Evolutionary conservation across 92 coral and sea anemone species (phyloP), one percentile per base, ranked within the genome.

Genomic region (Virgularia gustaviana): DNA sequence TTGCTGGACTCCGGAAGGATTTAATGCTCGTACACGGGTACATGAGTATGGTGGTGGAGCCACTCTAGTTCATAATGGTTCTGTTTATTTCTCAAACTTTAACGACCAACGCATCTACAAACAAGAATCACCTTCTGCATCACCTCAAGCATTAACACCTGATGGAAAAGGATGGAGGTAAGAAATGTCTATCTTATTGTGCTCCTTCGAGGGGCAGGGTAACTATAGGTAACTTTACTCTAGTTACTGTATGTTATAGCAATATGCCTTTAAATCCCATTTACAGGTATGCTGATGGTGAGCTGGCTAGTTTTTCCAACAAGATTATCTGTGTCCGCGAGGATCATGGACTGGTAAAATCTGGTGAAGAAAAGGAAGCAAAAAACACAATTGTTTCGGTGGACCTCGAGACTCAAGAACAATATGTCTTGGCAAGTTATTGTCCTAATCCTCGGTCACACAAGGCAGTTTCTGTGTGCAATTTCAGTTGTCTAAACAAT

Each of bases 31-130:
- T 10, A 89, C 99, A 2, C 81, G 57, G 31, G 99, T 94, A 12
- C 99, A 94, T 38, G 99, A 94, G 35, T 84, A 87, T 59, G 99
- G 99, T 71, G 99, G 99, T 39, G 95, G 94, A 25, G 68, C 99
- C 24, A 87, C 86, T 39, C 76, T 94, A 76, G 99, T 94, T 4
- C 56, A 89, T 87, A 87, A 84, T 19, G 84, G 86, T 37, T 87
- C 81, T 33, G 77, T 94, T 47, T 94, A 86, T 72, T 94, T 94
- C 76, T 81, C 99, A 31, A 94, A 94, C 85, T 94, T 84, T 71
- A 28, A 66, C 72, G 99, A 94, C 45, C 96, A 94, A 74, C 63
- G 95, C 56, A 71, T 94, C 57, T 94, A 94, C 70, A 61, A 81
- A 22, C 99, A 94, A 61, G 75, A 87, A 75, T 81, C 77, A 2